Percentiles rank a stretch among this genome's conserved stretches.
phyloP scores from a whole-genome alignment of 2,797 vertebrate species.

The Dermochelys coriacea region DNA sequence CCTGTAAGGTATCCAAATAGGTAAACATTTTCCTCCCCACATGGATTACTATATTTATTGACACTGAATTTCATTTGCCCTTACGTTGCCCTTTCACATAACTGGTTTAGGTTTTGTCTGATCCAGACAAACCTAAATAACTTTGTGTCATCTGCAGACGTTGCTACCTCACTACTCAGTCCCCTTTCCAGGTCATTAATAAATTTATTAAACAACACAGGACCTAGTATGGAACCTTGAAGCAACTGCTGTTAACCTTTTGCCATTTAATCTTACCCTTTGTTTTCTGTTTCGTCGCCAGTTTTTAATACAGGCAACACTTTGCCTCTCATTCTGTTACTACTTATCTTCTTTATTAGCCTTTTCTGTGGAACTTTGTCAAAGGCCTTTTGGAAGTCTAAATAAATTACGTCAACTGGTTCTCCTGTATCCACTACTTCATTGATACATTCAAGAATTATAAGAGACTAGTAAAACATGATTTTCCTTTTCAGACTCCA shows the following conservation, averaged over 20 bases:
- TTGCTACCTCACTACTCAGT: neutral
- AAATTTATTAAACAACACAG: neutral
- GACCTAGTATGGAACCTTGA: neutral
- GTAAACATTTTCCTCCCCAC: rapidly evolving
- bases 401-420: constrained; percentile 9
- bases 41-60: neutral
- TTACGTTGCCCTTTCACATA: neutral
- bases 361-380: neutral
- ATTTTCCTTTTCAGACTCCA: constrained; percentile 5
- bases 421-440: neutral
- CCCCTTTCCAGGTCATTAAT: neutral
- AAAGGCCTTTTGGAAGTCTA: neutral
- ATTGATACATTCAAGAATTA: neutral
- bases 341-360: neutral
- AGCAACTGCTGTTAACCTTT: neutral
- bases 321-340: neutral
- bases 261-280: neutral
- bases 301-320: neutral
- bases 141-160: neutral
- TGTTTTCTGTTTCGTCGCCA: neutral
- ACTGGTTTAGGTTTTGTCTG: neutral
- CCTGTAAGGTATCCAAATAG: neutral
- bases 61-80: neutral
- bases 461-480: neutral
- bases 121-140: neutral